phyloP scores from a whole-genome alignment of 2,113 vertebrate species.

The Chloropsis cyanopogon region DNA sequence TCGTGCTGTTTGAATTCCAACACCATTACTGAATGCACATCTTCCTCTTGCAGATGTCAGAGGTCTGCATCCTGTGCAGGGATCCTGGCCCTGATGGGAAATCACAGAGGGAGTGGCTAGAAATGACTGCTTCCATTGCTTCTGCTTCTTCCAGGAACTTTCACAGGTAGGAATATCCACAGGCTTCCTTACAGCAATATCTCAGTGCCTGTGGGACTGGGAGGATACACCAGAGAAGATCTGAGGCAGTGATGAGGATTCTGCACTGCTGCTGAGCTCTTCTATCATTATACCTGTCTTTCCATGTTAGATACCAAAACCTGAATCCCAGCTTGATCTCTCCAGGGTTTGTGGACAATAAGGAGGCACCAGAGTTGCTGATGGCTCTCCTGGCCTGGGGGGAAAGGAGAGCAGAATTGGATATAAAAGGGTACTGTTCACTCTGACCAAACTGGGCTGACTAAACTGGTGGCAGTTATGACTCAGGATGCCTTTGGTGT shows the following conservation, averaged over 20 bases:
- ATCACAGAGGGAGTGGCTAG: background rate
- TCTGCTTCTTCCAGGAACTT: background rate
- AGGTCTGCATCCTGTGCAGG: background rate
- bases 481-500: constrained; percentile 45
- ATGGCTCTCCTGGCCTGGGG: background rate
- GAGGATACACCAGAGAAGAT: background rate
- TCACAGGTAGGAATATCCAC: background rate
- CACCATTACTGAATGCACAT: background rate
- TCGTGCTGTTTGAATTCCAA: background rate
- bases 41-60: background rate
- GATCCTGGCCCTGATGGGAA: background rate
- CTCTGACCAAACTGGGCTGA: background rate
- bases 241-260: background rate
- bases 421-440: background rate
- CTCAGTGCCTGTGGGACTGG: background rate
- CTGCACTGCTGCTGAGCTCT: background rate
- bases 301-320: constrained; percentile 26
- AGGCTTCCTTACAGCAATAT: background rate
- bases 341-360: constrained; percentile 30
- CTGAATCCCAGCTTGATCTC: constrained; percentile 50
- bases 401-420: constrained; percentile 36
- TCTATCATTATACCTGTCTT: background rate
- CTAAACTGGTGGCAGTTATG: constrained; percentile 13
- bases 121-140: background rate
- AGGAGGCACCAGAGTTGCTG: constrained; percentile 38